These are phyloP conservation scores for Pangasius mekongensis DNA, from an alignment of 2,797 vertebrate species.

Conservation along the genomic window DNA sequence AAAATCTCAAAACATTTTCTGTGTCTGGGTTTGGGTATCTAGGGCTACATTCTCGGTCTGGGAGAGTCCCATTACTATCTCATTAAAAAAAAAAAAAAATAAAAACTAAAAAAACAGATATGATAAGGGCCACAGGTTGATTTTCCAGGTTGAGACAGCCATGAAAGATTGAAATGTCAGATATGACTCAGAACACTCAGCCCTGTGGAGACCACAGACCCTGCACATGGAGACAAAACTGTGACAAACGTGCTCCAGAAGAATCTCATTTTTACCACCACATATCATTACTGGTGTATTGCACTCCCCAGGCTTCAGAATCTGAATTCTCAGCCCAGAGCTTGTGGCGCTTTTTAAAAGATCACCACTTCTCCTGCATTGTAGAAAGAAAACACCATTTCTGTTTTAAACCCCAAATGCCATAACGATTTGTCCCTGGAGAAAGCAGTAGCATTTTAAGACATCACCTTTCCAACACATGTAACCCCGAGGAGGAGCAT, in stretches of 20 bases:
- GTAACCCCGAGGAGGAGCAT: conserved; percentile 31
- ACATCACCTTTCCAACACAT: conserved; percentile 49
- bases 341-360: conserved; percentile 46
- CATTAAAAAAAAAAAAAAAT: background rate
- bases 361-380: conserved; percentile 33
- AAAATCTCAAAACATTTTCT: background rate
- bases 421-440: conserved; percentile 54
- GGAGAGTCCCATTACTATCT: background rate
- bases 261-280: conserved; percentile 14
- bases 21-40: background rate
- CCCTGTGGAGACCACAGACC: conserved; percentile 44
- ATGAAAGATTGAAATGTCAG: conserved; percentile 60
- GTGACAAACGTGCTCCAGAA: conserved; percentile 5
- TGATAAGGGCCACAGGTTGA: conserved; percentile 45
- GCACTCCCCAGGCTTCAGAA: background rate
- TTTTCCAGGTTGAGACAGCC: conserved; percentile 41
- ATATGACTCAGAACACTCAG: conserved; percentile 55
- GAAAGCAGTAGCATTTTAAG: conserved; percentile 54
- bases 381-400: conserved; percentile 37
- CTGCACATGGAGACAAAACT: conserved; percentile 33
- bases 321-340: conserved; percentile 22
- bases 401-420: conserved; percentile 47
- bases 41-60: background rate
- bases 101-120: background rate
- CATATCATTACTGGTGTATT: conserved; percentile 3